Conservation (phyloP, 2,113 vertebrate genomes). For the Mobula hypostoma region DNA sequence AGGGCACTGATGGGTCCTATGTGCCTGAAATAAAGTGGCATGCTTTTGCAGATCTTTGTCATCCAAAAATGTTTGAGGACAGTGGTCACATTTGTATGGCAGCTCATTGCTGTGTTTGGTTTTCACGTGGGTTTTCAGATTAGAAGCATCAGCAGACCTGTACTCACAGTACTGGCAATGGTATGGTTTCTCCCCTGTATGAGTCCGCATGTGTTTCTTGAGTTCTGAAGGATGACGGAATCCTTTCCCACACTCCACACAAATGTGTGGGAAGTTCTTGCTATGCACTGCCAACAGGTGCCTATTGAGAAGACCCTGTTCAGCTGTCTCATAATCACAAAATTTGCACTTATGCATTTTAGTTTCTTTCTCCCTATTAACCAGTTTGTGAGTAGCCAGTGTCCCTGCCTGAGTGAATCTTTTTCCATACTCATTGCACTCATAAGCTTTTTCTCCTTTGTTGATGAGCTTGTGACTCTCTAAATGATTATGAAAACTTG, state of each 20-base stretch:
- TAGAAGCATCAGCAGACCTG: slow-evolving; percentile 94
- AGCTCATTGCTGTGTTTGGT: slow-evolving; percentile 87
- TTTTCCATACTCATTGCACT: slow-evolving; percentile 85
- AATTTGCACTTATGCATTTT: slow-evolving; percentile 96
- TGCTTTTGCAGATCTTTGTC: slow-evolving; percentile 88
- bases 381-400: slow-evolving; percentile 90
- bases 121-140: slow-evolving; percentile 98
- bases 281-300: slow-evolving; percentile 93
- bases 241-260: slow-evolving; percentile 94
- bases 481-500: slow-evolving; percentile 96
- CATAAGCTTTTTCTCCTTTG: slow-evolving; percentile 72
- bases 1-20: slow-evolving; percentile 95
- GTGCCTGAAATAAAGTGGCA: slow-evolving; percentile 88
- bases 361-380: slow-evolving; percentile 89
- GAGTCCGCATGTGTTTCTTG: slow-evolving; percentile 98
- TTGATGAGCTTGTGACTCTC: slow-evolving; percentile 96
- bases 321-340: slow-evolving; percentile 93
- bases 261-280: slow-evolving; percentile 95
- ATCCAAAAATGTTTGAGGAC: slow-evolving; percentile 87
- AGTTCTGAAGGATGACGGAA: slow-evolving; percentile 97
- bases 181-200: slow-evolving; percentile 98
- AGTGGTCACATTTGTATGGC: slow-evolving; percentile 92
- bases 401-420: slow-evolving; percentile 92
- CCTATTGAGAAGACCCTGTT: slow-evolving; percentile 92
- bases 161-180: slow-evolving; percentile 92